Base-by-base conservation (phyloP, 2,113 vertebrate genomes). In the Nettapus auritus region DNA sequence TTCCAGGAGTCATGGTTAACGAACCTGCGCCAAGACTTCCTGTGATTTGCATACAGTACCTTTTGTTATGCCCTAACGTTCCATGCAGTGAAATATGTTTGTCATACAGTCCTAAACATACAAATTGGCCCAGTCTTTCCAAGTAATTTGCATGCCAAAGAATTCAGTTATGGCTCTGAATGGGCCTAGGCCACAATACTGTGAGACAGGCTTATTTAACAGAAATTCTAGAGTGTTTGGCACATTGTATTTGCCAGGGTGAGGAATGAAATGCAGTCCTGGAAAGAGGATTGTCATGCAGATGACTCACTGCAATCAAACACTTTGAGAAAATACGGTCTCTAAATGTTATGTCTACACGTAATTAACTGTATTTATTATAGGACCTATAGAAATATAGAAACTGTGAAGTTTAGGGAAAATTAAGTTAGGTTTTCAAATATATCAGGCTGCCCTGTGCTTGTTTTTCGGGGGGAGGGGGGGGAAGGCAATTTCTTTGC, bases 331-430 rank as follows among this genome's bases (percentile, higher is more conserved):
- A 95, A 88, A 90, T 86, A 84, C 0, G 26, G 46, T 71, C 66
- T 86, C 60, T 93, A 78, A 90, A 81, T 93, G 86, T 93, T 94
- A 68, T 76, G 90, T 94, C 89, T 95, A 82, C 91, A 82, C 71
- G 52, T 89, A 95, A 93, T 92, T 92, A 93, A 71, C 69, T 89
- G 53, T 90, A 78, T 92, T 92, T 96, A 82, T 94, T 83, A n/a
- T 71, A 64, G 74, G 74, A 81, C 88, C 59, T 93, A 40, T 73
- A 79, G 88, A 82, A 89, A 73, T 78, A 87, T n/a, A 67, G 79
- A 94, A 95, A 93, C 77, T 90, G 83, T 86, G 81, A 94, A 90
- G 42, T 89, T 92, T 68, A 50, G 62, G 83, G 86, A 71, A 92
- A 95, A 90, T 68, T 64, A 78, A 94, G 70, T 89, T 81, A 71